These are phyloP conservation scores for Tetramorium simillimum DNA, from an alignment of 1,140 invertebrate genomes.

Conservation along the genomic window DNA sequence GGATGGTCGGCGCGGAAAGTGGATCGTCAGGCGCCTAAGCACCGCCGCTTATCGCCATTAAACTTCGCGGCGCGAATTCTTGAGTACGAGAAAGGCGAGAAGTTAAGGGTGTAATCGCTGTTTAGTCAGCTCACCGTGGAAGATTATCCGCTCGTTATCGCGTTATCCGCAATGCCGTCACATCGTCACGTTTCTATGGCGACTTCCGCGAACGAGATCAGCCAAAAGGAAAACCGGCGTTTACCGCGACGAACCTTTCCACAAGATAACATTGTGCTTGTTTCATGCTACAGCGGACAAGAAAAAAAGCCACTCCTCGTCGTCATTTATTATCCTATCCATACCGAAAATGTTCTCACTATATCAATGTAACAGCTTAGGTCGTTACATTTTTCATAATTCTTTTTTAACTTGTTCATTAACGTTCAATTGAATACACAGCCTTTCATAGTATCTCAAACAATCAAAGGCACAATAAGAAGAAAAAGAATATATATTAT, in stretches of 20 bases:
- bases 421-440: background rate
- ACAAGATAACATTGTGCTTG: constrained; percentile 43
- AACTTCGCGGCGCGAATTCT: constrained; percentile 60
- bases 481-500: background rate
- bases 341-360: constrained; percentile 33
- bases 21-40: constrained; percentile 8
- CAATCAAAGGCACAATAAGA: background rate
- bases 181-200: constrained; percentile 66
- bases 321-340: constrained; percentile 3
- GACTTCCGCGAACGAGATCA: constrained; percentile 49
- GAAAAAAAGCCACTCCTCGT: constrained; percentile 13
- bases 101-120: constrained; percentile 74
- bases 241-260: constrained; percentile 33
- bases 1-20: constrained; percentile 34
- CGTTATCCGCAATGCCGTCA: constrained; percentile 63
- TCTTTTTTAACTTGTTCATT: background rate
- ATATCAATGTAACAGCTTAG: background rate
- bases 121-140: constrained; percentile 70
- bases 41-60: constrained; percentile 53
- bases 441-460: background rate
- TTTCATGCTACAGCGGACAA: background rate
- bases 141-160: constrained; percentile 74
- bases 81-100: constrained; percentile 56
- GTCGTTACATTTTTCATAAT: background rate
- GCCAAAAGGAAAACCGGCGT: constrained; percentile 60